Percentiles rank a stretch among this genome's conserved stretches.
Evolutionary conservation across 2,888 invertebrate species (phyloP).

Genomic region (Mechanitis mazaeus): DNA sequence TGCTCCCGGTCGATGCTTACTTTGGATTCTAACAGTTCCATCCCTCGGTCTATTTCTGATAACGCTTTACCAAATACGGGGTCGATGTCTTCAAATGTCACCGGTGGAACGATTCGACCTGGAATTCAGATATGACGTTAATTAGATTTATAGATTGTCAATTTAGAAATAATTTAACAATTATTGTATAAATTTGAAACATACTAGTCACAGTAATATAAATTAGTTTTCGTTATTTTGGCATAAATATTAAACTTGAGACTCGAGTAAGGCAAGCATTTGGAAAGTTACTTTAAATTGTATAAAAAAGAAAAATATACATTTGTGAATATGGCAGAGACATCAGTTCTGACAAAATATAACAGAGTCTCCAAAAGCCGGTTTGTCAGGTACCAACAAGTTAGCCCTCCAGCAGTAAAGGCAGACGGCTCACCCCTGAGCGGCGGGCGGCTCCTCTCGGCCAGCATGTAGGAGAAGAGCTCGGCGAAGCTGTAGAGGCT

Average conservation of each 20-base stretch:
- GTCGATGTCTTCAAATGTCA: conserved; percentile 88
- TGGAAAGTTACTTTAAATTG: no score
- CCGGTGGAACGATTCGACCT: conserved; percentile 85
- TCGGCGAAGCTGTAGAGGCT: conserved; percentile 96
- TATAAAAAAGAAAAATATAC: no score
- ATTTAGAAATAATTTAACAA: neutral
- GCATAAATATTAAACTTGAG: no score
- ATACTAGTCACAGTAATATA: no score
- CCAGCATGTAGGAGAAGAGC: conserved; percentile 95
- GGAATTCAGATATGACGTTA: conserved; percentile 20
- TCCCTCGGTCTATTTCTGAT: conserved; percentile 82
- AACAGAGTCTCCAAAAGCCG: no score
- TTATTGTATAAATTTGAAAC: no score
- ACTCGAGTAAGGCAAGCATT: no score
- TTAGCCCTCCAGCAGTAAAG: neutral
- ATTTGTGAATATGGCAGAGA: no score
- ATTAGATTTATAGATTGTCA: neutral
- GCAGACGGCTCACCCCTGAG: conserved; percentile 63
- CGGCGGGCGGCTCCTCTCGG: conserved; percentile 85
- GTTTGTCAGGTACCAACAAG: no score
- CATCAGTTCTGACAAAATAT: no score
- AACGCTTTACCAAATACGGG: conserved; percentile 89
- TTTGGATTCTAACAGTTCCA: conserved; percentile 76
- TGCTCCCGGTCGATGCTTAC: conserved; percentile 82
- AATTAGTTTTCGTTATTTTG: no score